phyloP scores from a whole-genome alignment of 2,113 vertebrate species.

The Motacilla alba region DNA sequence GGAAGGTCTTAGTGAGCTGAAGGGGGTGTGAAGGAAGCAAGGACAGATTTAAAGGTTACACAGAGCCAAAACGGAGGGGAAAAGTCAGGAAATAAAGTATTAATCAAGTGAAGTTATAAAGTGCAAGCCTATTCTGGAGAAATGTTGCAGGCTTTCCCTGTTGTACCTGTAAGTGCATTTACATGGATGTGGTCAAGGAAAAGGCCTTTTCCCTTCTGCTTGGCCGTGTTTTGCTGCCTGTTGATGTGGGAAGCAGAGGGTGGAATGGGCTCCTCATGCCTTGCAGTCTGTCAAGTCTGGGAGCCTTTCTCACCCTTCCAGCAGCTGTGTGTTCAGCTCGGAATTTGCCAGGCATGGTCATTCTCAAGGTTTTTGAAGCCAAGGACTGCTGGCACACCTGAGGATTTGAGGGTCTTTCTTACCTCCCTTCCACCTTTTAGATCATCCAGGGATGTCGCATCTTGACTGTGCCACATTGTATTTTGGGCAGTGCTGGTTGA shows the following conservation, averaged over 20 bases:
- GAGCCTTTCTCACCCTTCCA: background rate
- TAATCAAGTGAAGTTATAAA: background rate
- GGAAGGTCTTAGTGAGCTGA: background rate
- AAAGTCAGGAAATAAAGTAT: background rate
- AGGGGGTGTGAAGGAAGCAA: background rate
- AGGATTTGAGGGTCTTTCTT: background rate
- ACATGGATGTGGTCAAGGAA: background rate
- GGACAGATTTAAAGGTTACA: background rate
- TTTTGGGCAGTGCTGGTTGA: background rate
- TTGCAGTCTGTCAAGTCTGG: background rate
- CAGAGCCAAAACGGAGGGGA: accelerated
- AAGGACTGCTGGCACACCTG: background rate
- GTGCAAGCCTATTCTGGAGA: accelerated
- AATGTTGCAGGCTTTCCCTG: background rate
- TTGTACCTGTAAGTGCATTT: background rate
- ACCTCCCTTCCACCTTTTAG: background rate
- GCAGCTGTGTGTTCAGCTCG: background rate
- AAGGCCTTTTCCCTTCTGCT: background rate
- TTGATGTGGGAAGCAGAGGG: background rate
- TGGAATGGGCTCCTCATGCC: background rate
- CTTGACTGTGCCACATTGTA: background rate
- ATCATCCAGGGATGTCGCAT: accelerated
- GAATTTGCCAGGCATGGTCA: background rate
- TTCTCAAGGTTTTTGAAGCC: background rate
- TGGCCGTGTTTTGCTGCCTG: background rate